A percentile compares a stretch with the other conserved stretches of the same genome.
These are phyloP conservation scores for Coregonus suidteri DNA, from an alignment of 2,797 vertebrate genomes.

Conservation along the genomic window DNA sequence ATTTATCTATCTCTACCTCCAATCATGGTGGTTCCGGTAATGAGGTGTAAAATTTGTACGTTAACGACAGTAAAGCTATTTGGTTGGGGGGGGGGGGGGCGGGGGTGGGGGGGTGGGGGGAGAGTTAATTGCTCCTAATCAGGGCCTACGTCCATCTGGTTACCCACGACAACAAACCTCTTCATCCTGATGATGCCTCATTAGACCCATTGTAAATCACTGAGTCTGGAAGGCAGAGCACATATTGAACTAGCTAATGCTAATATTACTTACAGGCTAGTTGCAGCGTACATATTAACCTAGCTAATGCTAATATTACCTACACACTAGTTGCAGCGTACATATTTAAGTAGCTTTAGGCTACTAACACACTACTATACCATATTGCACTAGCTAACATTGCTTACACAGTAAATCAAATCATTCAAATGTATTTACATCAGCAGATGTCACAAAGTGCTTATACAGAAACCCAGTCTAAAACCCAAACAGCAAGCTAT, in stretches of 20 bases:
- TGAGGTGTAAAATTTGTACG: conserved; percentile 87
- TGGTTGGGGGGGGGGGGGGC: conserved; percentile 78
- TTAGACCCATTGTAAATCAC: conserved; percentile 86
- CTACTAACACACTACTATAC: too few relatives aligned
- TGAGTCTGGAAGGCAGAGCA: conserved; percentile 68
- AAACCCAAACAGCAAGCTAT: too few relatives aligned
- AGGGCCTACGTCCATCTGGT: conserved; percentile 91
- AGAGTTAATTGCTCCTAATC: conserved; percentile 95
- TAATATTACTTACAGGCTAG: conserved; percentile 3
- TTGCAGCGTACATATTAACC: background rate
- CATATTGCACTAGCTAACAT: too few relatives aligned
- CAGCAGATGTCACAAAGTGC: too few relatives aligned
- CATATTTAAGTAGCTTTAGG: too few relatives aligned
- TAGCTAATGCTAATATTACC: background rate
- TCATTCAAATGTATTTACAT: too few relatives aligned
- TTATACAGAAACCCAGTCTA: too few relatives aligned
- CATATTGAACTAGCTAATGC: conserved; percentile 67
- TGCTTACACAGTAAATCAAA: too few relatives aligned
- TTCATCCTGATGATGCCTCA: conserved; percentile 84
- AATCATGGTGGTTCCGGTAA: conserved; percentile 77
- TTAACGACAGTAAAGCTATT: conserved; percentile 90
- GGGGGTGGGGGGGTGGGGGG: conserved; percentile 62
- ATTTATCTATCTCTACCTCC: conserved; percentile 64
- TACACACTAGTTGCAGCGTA: background rate
- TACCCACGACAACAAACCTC: conserved; percentile 90